These are phyloP conservation scores for Microcebus griseorufus DNA, from an alignment of 2,113 vertebrate genomes.

Conservation along the genomic window DNA sequence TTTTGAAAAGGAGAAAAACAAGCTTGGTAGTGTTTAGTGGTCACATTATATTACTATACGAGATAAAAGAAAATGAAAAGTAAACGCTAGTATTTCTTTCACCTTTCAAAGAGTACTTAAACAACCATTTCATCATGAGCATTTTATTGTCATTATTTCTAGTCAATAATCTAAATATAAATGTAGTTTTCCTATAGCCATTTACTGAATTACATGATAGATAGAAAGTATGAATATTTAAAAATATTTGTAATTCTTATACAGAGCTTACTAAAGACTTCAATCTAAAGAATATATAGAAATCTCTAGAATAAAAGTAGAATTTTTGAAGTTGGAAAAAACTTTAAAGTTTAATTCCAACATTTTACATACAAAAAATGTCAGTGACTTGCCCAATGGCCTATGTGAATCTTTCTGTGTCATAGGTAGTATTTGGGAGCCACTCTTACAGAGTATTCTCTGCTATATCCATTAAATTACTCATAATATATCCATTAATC, in stretches of 20 bases:
- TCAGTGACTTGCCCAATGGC: background rate
- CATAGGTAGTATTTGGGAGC: background rate
- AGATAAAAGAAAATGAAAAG: background rate
- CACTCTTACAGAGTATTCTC: background rate
- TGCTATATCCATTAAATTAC: background rate
- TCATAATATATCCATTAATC: background rate
- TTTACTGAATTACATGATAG: background rate
- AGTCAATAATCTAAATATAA: background rate
- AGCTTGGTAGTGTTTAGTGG: background rate
- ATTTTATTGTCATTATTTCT: background rate
- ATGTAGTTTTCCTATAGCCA: background rate
- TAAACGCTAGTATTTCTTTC: background rate
- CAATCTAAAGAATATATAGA: background rate
- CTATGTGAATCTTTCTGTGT: background rate
- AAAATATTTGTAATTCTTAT: background rate
- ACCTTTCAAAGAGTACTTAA: background rate
- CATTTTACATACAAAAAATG: background rate
- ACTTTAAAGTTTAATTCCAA: background rate
- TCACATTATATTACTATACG: background rate
- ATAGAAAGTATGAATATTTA: background rate
- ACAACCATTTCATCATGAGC: background rate
- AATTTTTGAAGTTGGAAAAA: slow-evolving; percentile 16
- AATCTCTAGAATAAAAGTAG: background rate
- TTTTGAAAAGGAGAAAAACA: background rate
- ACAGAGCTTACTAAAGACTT: background rate